Conservation (phyloP, 2,797 vertebrate species). For the Todus mexicanus region DNA sequence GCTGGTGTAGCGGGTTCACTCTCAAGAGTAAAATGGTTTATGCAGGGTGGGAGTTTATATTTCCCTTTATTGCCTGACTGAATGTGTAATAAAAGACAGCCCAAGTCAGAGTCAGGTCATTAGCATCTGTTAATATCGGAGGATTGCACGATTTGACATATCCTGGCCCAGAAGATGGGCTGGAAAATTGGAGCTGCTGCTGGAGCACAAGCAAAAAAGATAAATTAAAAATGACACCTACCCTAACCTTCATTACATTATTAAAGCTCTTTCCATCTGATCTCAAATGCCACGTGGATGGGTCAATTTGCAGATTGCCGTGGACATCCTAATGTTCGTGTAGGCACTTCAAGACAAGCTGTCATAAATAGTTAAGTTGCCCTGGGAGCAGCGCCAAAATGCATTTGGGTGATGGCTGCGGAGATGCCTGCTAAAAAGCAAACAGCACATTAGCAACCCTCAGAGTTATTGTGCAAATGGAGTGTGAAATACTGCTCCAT, state of each 20-base stretch:
- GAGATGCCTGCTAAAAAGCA: slow-evolving; percentile 75
- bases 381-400: slow-evolving; percentile 70
- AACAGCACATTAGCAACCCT: slow-evolving; percentile 70
- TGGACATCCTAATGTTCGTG: slow-evolving; percentile 60
- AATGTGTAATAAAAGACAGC: slow-evolving; percentile 21
- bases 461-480: slow-evolving; percentile 75
- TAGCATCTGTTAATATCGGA: slow-evolving; percentile 23
- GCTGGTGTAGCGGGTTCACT: not conserved
- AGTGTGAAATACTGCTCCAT: slow-evolving; percentile 74
- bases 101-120: slow-evolving; percentile 12
- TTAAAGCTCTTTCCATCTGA: slow-evolving; percentile 51
- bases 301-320: slow-evolving; percentile 69
- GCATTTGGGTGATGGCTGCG: slow-evolving; percentile 69
- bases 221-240: slow-evolving; percentile 49
- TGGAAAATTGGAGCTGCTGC: not conserved
- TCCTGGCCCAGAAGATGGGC: not conserved
- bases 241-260: slow-evolving; percentile 49
- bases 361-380: slow-evolving; percentile 72
- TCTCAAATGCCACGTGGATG: slow-evolving; percentile 56
- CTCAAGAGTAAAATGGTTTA: slow-evolving; percentile 21
- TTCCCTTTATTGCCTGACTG: slow-evolving; percentile 3
- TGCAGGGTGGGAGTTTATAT: not conserved
- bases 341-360: slow-evolving; percentile 72
- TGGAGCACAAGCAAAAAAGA: not conserved
- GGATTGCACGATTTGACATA: slow-evolving; percentile 29